These are phyloP conservation scores for Silurus glanis DNA, from an alignment of 2,113 vertebrate genomes.

Conservation along the genomic window DNA sequence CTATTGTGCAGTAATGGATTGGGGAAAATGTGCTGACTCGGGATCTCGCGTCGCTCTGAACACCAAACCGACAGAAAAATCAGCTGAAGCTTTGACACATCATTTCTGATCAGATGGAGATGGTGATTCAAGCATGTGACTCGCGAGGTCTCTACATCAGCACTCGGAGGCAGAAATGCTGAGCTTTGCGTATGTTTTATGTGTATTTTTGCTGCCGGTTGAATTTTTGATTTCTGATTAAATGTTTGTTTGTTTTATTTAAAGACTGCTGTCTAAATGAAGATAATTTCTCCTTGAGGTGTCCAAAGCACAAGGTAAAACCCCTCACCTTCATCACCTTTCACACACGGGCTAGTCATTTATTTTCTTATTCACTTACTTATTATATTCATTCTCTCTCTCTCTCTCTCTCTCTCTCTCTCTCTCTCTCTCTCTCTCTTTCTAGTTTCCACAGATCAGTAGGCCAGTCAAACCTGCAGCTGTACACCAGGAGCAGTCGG, in stretches of 20 bases:
- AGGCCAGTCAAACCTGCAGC: slow-evolving; percentile 65
- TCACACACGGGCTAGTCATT: no score
- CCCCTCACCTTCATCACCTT: not conserved
- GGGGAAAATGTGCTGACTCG: not conserved
- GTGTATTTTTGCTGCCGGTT: not conserved
- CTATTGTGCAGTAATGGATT: no score
- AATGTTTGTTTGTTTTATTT: slow-evolving; percentile 50
- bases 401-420: not conserved
- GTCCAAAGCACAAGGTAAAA: slow-evolving; percentile 99
- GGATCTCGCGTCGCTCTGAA: not conserved
- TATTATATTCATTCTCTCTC: not conserved
- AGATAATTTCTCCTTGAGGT: slow-evolving; percentile 97
- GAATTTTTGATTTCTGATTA: not conserved
- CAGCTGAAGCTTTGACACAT: no score
- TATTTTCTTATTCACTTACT: not conserved
- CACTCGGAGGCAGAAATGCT: not conserved
- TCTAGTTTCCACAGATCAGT: slow-evolving; percentile 69
- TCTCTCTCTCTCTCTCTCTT: not conserved
- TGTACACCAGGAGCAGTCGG: slow-evolving; percentile 75
- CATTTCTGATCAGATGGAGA: not conserved
- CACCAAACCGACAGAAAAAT: not conserved
- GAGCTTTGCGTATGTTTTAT: not conserved
- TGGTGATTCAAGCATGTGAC: not conserved
- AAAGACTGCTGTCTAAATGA: slow-evolving; percentile 96
- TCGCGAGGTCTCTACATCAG: not conserved